A percentile compares a stretch with the other conserved stretches of the same genome.
These are phyloP conservation scores for Sebastes hopkinsi DNA, from an alignment of 2,797 vertebrate genomes.

Conservation along the genomic window DNA sequence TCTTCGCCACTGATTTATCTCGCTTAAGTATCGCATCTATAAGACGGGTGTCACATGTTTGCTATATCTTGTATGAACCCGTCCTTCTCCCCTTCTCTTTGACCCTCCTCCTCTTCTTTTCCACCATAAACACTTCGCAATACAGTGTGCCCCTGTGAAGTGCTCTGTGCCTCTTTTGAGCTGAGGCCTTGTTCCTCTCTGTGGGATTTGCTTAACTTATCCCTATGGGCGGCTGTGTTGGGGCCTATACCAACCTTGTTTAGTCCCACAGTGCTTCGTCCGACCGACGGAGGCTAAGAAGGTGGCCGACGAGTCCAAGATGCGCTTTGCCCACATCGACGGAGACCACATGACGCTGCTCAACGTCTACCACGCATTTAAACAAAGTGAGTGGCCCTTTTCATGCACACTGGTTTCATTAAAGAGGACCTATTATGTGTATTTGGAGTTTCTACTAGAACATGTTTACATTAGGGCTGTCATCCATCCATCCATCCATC, in stretches of 20 bases:
- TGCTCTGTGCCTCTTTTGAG: conserved; percentile 91
- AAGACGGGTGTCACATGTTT: conserved; percentile 52
- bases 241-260: conserved; percentile 99
- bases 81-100: conserved; percentile 82
- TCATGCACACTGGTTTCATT: conserved; percentile 5
- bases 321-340: conserved; percentile 98
- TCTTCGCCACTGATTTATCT: conserved; percentile 2
- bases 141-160: conserved; percentile 92
- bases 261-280: conserved; percentile 99
- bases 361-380: conserved; percentile 99
- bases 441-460: no score
- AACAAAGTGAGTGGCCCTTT: conserved; percentile 88
- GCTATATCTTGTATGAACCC: conserved; percentile 49
- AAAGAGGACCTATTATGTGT: no score
- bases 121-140: conserved; percentile 85
- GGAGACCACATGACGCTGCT: conserved; percentile 98
- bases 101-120: conserved; percentile 69
- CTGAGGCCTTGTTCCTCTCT: conserved; percentile 96
- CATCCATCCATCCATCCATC: no score
- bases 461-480: no score
- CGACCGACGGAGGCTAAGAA: conserved; percentile 99
- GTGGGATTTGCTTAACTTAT: conserved; percentile 98
- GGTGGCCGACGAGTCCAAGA: conserved; percentile 98
- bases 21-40: conserved; percentile 83
- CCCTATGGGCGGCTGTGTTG: conserved; percentile 99